Conservation (phyloP, 2,888 invertebrate species). For the Neria commutata region DNA sequence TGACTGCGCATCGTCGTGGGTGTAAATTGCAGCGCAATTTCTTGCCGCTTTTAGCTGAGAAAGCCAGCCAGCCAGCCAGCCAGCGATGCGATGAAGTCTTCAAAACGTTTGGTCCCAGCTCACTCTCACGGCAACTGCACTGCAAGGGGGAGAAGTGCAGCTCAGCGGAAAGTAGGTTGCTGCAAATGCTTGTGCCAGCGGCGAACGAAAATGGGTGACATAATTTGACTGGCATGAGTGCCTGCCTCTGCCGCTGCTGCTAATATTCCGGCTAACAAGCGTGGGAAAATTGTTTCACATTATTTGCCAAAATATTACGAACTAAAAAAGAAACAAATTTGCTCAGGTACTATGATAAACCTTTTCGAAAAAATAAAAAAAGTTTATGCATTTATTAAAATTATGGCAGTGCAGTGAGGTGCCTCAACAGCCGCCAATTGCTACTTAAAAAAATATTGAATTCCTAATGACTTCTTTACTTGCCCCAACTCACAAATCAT, state of each 20-base stretch:
- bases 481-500: not conserved
- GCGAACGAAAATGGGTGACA: slow-evolving; percentile 32
- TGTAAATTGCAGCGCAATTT: slow-evolving; percentile 42
- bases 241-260: too few relatives aligned
- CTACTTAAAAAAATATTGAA: too few relatives aligned
- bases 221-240: slow-evolving; percentile 25
- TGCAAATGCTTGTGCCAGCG: not conserved
- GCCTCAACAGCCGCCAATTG: too few relatives aligned
- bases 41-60: slow-evolving; percentile 14
- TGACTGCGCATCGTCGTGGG: slow-evolving; percentile 34
- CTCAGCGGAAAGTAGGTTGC: not conserved
- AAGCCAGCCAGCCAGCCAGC: not conserved
- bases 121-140: not conserved
- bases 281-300: too few relatives aligned
- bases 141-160: not conserved
- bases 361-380: too few relatives aligned
- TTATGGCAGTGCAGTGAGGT: too few relatives aligned
- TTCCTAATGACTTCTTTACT: slow-evolving; percentile 6
- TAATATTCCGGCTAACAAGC: slow-evolving; percentile 17
- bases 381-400: too few relatives aligned
- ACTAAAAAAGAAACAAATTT: too few relatives aligned
- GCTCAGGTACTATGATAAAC: too few relatives aligned
- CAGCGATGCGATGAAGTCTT: slow-evolving; percentile 29
- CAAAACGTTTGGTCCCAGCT: slow-evolving; percentile 21
- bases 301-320: too few relatives aligned